phyloP scores from a whole-genome alignment of 2,113 vertebrate genomes.

The Hypanus sabinus region DNA sequence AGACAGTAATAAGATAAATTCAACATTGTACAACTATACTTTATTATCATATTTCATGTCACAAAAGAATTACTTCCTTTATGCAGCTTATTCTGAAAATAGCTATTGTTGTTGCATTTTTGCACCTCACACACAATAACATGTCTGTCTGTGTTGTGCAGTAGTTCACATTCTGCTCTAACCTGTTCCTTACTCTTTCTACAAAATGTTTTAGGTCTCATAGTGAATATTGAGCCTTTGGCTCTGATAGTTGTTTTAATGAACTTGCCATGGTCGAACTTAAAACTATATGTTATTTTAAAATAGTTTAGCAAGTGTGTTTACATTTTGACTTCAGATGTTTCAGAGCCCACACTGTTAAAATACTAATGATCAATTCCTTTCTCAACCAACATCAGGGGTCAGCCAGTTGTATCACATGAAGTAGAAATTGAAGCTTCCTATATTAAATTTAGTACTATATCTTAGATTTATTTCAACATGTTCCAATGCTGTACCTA shows the following conservation, averaged over 20 bases:
- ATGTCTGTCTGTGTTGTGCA: not conserved
- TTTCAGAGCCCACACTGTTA: not conserved
- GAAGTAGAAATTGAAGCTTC: not conserved
- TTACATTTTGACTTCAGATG: not conserved
- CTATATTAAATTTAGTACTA: not conserved
- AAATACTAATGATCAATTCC: not conserved
- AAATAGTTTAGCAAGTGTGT: not conserved
- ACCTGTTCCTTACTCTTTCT: not conserved
- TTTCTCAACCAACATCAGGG: not conserved
- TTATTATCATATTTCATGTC: not conserved
- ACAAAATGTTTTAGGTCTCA: not conserved
- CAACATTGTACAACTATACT: not conserved
- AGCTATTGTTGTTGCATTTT: not conserved
- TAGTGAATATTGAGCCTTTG: not conserved
- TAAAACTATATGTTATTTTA: not conserved
- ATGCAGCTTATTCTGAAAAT: not conserved
- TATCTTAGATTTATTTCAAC: not conserved
- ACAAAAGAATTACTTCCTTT: not conserved
- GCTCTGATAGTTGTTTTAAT: not conserved
- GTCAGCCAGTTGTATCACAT: not conserved
- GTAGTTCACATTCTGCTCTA: not conserved
- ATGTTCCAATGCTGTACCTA: not conserved
- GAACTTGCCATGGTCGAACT: not conserved
- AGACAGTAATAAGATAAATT: not conserved
- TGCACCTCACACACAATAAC: not conserved